phyloP scores from a whole-genome alignment of 2,888 invertebrate species.

The Corythucha ciliata region DNA sequence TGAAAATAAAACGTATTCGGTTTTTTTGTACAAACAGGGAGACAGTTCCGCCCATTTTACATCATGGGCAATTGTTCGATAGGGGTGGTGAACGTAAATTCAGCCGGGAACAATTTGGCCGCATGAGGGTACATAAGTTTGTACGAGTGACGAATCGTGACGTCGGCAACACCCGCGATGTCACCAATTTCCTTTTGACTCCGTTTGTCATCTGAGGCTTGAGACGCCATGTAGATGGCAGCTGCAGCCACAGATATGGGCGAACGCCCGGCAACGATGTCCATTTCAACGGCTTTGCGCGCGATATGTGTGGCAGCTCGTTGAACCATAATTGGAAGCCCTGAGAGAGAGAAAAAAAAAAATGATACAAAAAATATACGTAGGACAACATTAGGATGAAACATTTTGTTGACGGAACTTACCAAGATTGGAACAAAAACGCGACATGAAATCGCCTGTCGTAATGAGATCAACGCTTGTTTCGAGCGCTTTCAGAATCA shows the following conservation, averaged over 20 bases:
- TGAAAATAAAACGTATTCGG: no score
- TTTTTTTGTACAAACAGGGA: no score
- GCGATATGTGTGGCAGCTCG: conserved; percentile 95
- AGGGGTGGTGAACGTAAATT: conserved; percentile 90
- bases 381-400: background rate
- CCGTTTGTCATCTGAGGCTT: conserved; percentile 81
- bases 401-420: conserved; percentile 17
- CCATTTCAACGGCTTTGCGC: conserved; percentile 88
- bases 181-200: conserved; percentile 97
- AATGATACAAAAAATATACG: conserved; percentile 2
- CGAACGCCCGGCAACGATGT: conserved; percentile 94
- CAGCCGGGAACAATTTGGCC: conserved; percentile 83
- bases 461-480: conserved; percentile 96
- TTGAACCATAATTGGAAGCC: conserved; percentile 80
- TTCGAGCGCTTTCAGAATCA: conserved; percentile 90
- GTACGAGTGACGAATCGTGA: conserved; percentile 94
- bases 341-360: conserved; percentile 28
- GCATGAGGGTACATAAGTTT: conserved; percentile 95
- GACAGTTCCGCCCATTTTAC: no score
- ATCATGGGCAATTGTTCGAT: conserved; percentile 75
- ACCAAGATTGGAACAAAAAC: conserved; percentile 90
- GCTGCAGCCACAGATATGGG: conserved; percentile 99
- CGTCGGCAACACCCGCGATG: conserved; percentile 96
- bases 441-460: conserved; percentile 97
- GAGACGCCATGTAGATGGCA: conserved; percentile 99